A percentile compares a stretch with the other conserved stretches of the same genome.
phyloP scores from a whole-genome alignment of 2,113 vertebrate species.

The Lathamus discolor region DNA sequence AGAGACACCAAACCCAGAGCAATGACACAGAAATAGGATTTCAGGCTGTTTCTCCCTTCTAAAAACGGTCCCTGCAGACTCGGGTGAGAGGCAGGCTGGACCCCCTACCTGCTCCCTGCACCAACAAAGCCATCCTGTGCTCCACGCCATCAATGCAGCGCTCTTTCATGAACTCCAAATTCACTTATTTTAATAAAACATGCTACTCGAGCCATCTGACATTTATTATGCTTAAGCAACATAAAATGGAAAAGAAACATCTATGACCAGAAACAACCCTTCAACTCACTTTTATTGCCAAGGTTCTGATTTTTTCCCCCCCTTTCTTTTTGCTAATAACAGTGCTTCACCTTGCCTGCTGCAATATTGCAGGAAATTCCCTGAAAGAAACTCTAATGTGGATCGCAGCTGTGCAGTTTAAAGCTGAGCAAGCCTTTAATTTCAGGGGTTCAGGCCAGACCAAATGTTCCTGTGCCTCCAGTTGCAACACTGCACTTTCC shows the following conservation, averaged over 20 bases:
- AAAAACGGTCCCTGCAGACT: accelerated
- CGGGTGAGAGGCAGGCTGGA: neutral
- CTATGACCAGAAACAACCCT: constrained; percentile 51
- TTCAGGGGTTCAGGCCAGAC: neutral
- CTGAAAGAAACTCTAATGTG: neutral
- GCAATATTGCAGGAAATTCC: constrained; percentile 33
- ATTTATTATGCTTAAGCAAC: constrained; percentile 59
- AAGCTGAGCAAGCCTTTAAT: neutral
- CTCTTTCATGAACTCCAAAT: constrained; percentile 18
- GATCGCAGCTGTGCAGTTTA: constrained; percentile 31
- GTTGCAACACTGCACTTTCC: neutral
- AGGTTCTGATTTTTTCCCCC: neutral
- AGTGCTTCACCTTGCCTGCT: neutral
- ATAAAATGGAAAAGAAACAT: constrained; percentile 55
- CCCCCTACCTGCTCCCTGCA: neutral
- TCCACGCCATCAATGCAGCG: neutral
- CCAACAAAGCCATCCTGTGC: neutral
- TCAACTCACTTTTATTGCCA: constrained; percentile 49
- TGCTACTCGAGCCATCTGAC: constrained; percentile 42
- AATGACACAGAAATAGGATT: accelerated
- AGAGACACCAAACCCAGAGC: neutral
- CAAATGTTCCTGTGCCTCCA: neutral
- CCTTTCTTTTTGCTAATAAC: neutral
- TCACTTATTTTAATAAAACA: constrained; percentile 45
- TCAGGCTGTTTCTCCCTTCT: neutral